Conservation (phyloP, 2,113 vertebrate species). For the Labrus mixtus region DNA sequence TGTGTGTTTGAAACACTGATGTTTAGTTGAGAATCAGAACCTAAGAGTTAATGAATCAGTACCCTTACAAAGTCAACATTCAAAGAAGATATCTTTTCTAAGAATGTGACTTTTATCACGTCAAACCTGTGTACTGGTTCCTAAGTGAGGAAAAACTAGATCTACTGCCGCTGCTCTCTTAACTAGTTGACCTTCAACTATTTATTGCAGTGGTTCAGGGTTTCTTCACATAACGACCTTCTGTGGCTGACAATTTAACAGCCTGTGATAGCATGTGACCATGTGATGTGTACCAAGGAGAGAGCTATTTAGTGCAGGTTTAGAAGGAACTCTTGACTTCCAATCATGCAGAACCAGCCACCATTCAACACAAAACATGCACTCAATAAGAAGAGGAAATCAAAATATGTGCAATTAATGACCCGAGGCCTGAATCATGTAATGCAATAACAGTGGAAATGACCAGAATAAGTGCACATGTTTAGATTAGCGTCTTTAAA, state of each 20-base stretch:
- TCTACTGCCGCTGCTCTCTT: background rate
- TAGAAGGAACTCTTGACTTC: conserved; percentile 25
- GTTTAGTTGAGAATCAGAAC: too few species aligned
- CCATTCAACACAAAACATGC: background rate
- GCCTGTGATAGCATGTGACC: conserved; percentile 52
- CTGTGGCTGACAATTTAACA: conserved; percentile 37
- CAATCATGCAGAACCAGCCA: conserved; percentile 38
- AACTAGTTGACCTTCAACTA: conserved; percentile 7
- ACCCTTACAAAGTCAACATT: too few species aligned
- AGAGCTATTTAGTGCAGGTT: background rate
- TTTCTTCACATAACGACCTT: conserved; percentile 33
- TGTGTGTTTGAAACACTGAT: too few species aligned
- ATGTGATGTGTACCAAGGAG: background rate
- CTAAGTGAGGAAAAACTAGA: background rate
- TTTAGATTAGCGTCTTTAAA: too few species aligned
- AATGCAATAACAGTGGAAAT: too few species aligned
- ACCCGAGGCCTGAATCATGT: too few species aligned
- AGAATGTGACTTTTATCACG: too few species aligned
- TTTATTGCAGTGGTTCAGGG: conserved; percentile 35
- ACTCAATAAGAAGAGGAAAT: too few species aligned
- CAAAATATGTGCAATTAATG: too few species aligned
- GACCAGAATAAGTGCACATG: too few species aligned
- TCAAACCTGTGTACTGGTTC: background rate
- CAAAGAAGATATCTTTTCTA: too few species aligned
- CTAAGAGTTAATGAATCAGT: background rate